Conservation (phyloP, 2,113 vertebrate genomes). For the Thunnus maccoyii region DNA sequence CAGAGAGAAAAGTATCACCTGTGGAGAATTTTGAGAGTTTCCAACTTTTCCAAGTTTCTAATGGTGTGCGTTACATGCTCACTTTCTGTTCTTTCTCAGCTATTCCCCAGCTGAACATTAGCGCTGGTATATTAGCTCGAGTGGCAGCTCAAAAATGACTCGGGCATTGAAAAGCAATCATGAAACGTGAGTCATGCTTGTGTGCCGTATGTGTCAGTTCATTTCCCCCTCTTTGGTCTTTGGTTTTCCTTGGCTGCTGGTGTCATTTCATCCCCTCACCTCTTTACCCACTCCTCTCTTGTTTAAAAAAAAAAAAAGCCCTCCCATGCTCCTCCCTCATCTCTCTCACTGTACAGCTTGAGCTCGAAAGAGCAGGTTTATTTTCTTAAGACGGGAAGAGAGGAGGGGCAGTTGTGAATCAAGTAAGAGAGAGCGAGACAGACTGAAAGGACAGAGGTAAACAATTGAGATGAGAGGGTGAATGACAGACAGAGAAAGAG, state of each 20-base stretch:
- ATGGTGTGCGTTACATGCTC: constrained; percentile 30
- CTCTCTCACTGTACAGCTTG: constrained; percentile 50
- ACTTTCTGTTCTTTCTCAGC: constrained; percentile 48
- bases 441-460: constrained; percentile 56
- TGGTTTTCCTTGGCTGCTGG: constrained; percentile 67
- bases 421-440: constrained; percentile 46
- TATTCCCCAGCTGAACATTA: constrained; percentile 50
- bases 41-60: constrained; percentile 29
- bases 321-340: constrained; percentile 35
- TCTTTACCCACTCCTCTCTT: constrained; percentile 41
- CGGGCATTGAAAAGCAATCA: constrained; percentile 74
- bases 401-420: constrained; percentile 52
- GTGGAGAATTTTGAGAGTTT: constrained; percentile 47
- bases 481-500: constrained; percentile 52
- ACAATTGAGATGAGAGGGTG: constrained; percentile 61
- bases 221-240: constrained; percentile 60
- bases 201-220: constrained; percentile 63
- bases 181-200: constrained; percentile 66
- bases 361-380: constrained; percentile 74
- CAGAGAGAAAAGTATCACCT: constrained; percentile 63
- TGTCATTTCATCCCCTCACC: constrained; percentile 65
- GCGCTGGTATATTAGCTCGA: constrained; percentile 44
- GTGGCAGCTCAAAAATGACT: constrained; percentile 63
- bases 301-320: constrained; percentile 10
- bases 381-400: constrained; percentile 66